A percentile compares a stretch with the other conserved stretches of the same genome.
phyloP scores from a whole-genome alignment of 2,113 vertebrate genomes.

The Chaetops frenatus region DNA sequence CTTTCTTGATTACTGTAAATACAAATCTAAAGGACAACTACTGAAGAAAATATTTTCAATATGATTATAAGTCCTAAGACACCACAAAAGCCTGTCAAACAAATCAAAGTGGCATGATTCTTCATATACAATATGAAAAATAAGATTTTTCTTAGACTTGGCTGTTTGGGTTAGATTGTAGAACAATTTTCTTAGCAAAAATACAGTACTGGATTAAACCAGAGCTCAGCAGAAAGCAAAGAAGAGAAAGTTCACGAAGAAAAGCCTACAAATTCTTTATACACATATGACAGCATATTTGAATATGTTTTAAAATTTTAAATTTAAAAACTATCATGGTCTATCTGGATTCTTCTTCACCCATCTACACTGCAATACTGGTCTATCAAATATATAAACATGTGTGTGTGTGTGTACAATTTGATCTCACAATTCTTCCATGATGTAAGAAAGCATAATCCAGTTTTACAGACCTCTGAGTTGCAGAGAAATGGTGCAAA shows the following conservation, averaged over 20 bases:
- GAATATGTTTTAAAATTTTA: neutral
- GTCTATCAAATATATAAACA: neutral
- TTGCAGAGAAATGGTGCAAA: neutral
- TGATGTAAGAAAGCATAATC: neutral
- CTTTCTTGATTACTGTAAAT: neutral
- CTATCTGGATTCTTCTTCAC: neutral
- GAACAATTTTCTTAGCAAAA: neutral
- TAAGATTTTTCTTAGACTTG: neutral
- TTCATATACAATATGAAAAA: neutral
- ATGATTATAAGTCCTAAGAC: neutral
- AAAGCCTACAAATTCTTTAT: neutral
- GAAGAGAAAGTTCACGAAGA: neutral
- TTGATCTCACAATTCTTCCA: neutral
- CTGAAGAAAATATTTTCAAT: neutral
- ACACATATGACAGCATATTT: neutral
- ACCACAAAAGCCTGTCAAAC: neutral
- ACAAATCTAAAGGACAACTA: neutral
- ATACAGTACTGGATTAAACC: neutral
- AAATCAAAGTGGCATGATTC: neutral
- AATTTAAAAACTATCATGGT: neutral
- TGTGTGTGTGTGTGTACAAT: fast-evolving
- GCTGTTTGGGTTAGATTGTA: neutral
- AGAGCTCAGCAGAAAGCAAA: neutral
- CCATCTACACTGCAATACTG: neutral
- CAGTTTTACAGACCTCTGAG: neutral